These are phyloP conservation scores for Rhinophrynus dorsalis DNA, from an alignment of 2,797 vertebrate species.

Conservation along the genomic window DNA sequence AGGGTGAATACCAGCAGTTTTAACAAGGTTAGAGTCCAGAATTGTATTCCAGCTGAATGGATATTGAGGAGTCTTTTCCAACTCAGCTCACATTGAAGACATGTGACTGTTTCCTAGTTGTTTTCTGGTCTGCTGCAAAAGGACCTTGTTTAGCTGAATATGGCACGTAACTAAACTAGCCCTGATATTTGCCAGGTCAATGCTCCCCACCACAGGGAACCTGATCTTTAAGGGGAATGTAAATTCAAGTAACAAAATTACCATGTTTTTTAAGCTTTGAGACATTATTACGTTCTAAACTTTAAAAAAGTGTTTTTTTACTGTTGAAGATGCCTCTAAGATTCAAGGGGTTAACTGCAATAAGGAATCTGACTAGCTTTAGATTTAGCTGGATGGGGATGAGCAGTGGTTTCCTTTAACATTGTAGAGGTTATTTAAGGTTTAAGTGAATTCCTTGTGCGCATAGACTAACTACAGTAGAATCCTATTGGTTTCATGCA, in stretches of 20 bases:
- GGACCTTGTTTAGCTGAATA: conserved; percentile 1
- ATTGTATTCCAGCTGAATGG: neutral
- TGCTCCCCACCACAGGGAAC: conserved; percentile 14
- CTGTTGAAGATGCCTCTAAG: too few species aligned
- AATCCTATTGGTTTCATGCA: neutral
- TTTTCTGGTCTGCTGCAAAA: conserved; percentile 24
- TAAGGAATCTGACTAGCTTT: neutral
- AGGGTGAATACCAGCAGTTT: neutral
- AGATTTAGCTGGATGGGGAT: neutral
- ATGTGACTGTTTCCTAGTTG: conserved; percentile 20
- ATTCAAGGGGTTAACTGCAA: neutral
- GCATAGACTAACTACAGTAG: neutral
- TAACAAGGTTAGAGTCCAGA: neutral
- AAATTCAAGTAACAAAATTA: neutral
- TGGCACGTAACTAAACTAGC: neutral
- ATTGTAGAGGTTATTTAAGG: neutral
- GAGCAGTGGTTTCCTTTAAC: neutral
- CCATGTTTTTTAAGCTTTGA: too few species aligned
- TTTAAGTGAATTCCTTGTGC: neutral
- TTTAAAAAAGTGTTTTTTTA: too few species aligned
- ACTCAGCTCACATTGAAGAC: conserved; percentile 31
- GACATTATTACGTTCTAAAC: too few species aligned
- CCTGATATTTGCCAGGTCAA: conserved; percentile 22
- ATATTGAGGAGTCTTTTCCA: conserved; percentile 10
- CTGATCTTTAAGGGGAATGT: neutral